phyloP scores from a whole-genome alignment of 2,888 invertebrate species.

The Bunonema sp. region DNA sequence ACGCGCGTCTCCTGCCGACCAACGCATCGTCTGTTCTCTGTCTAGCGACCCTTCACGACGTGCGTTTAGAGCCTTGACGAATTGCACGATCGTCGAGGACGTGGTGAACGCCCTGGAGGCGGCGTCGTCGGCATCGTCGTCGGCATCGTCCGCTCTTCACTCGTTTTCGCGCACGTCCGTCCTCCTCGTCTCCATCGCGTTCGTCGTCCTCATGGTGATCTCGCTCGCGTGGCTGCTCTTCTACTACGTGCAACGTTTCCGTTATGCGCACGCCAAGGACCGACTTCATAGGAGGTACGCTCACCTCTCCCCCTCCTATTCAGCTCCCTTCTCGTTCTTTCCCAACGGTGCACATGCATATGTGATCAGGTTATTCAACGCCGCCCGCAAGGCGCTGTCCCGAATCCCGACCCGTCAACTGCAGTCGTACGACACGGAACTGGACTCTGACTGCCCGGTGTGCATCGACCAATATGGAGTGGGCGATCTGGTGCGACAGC shows the following conservation, averaged over 20 bases:
- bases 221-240: slow-evolving; percentile 85
- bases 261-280: slow-evolving; percentile 84
- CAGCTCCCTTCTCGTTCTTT: neutral
- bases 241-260: slow-evolving; percentile 82
- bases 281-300: slow-evolving; percentile 61
- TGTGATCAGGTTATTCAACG: slow-evolving; percentile 61
- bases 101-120: too few relatives aligned
- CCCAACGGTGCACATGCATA: neutral
- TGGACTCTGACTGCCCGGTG: slow-evolving; percentile 74
- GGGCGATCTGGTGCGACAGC: slow-evolving; percentile 67
- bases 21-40: too few relatives aligned
- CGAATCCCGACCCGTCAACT: slow-evolving; percentile 77
- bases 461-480: slow-evolving; percentile 82
- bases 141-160: slow-evolving; percentile 21
- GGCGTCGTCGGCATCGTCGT: too few relatives aligned
- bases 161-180: slow-evolving; percentile 51
- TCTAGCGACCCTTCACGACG: too few relatives aligned
- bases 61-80: too few relatives aligned
- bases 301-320: neutral
- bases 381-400: slow-evolving; percentile 78
- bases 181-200: slow-evolving; percentile 81
- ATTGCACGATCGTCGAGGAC: too few relatives aligned
- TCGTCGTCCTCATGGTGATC: slow-evolving; percentile 78
- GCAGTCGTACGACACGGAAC: slow-evolving; percentile 70
- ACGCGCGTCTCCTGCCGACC: too few relatives aligned